These are phyloP conservation scores for Euphonia xanthogaster DNA, from an alignment of 2,797 vertebrate genomes.

Conservation along the genomic window DNA sequence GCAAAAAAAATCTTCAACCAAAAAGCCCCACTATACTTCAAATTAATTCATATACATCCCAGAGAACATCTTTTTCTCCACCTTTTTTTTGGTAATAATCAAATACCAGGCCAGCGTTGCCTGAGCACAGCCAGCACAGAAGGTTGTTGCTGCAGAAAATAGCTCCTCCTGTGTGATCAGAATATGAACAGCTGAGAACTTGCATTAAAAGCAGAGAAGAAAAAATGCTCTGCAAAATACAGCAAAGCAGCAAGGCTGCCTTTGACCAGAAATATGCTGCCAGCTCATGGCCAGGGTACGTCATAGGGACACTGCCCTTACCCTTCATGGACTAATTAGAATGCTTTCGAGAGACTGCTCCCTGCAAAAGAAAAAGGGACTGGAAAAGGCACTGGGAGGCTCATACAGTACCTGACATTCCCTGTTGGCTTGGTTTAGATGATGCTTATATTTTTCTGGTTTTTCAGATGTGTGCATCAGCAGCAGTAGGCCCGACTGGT, in stretches of 20 bases:
- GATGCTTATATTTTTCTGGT: accelerated
- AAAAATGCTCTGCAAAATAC: background rate
- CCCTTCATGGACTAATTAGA: background rate
- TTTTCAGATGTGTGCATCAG: background rate
- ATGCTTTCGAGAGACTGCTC: background rate
- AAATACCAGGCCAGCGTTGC: background rate
- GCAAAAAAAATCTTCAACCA: background rate
- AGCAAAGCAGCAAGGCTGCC: background rate
- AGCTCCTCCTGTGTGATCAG: background rate
- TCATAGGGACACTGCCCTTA: background rate
- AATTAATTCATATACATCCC: background rate
- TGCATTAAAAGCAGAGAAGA: background rate
- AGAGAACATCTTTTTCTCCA: background rate
- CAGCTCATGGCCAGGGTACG: background rate
- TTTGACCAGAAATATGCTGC: background rate
- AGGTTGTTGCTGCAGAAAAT: background rate
- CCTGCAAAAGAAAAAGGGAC: background rate
- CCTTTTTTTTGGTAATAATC: background rate
- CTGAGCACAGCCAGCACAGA: background rate
- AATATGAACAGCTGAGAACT: background rate
- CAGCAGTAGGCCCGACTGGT: background rate
- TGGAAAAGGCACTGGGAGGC: background rate
- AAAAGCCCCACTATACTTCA: background rate
- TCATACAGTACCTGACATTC: background rate
- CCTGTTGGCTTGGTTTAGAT: background rate